Conservation (phyloP, 53 echinoderm and acorn worm genomes). For the Apostichopus leukothele region DNA sequence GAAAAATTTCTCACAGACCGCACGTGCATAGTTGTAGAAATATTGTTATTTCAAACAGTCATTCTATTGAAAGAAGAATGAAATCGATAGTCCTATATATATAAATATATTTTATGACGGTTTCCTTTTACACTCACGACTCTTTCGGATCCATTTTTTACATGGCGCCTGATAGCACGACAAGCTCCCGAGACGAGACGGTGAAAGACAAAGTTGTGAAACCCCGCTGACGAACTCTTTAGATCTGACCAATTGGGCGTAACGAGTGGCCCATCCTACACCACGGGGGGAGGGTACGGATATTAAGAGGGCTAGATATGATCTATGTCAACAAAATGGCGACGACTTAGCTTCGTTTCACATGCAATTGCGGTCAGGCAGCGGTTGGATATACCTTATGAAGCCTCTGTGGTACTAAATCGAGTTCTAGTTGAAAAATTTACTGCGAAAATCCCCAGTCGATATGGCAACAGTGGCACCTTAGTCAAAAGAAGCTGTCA, state of each 20-base stretch:
- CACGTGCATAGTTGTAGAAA: not conserved
- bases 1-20: conserved; percentile 16
- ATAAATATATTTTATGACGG: not conserved
- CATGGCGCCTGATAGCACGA: conserved; percentile 26
- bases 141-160: not conserved
- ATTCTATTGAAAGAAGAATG: conserved; percentile 3
- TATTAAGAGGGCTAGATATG: conserved; percentile 14
- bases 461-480: conserved; percentile 39
- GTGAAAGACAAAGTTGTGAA: not conserved
- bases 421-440: not conserved
- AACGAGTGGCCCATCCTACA: conserved; percentile 45
- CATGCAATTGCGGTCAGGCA: conserved; percentile 34
- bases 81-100: conserved; percentile 23
- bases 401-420: not conserved
- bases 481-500: conserved; percentile 27
- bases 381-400: not conserved
- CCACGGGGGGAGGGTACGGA: conserved; percentile 4
- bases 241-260: conserved; percentile 40
- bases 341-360: conserved; percentile 15
- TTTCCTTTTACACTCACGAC: not conserved
- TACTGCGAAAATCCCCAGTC: conserved; percentile 29
- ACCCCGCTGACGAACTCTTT: conserved; percentile 30
- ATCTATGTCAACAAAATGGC: conserved; percentile 43
- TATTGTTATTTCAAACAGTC: not conserved
- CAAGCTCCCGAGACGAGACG: conserved; percentile 28